A percentile compares a stretch with the other conserved stretches of the same genome.
phyloP scores from a whole-genome alignment of 2,888 invertebrate genomes.

The Cataglyphis rosenhaueri region DNA sequence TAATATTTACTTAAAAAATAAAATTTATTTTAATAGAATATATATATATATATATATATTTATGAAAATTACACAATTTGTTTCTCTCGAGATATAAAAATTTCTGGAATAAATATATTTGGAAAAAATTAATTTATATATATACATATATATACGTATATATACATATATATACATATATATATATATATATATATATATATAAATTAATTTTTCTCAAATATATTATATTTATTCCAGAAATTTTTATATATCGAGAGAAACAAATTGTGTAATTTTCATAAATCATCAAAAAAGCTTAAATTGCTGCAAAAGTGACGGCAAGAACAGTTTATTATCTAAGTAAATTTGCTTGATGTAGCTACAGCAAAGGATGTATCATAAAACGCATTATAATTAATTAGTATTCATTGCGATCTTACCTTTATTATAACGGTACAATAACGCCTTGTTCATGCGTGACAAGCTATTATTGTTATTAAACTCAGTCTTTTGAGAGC shows the following conservation, averaged over 20 bases:
- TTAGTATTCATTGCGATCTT: constrained; percentile 20
- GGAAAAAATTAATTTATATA: neutral
- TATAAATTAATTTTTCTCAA: neutral
- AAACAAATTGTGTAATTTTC: neutral
- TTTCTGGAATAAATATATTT: neutral
- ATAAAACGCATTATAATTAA: constrained; percentile 22
- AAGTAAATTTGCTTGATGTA: neutral
- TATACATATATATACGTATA: neutral
- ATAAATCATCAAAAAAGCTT: neutral
- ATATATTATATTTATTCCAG: neutral
- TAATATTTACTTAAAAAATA: neutral
- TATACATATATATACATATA: no score
- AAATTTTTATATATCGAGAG: neutral
- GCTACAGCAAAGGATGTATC: neutral
- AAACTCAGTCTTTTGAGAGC: constrained; percentile 5
- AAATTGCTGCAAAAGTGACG: neutral
- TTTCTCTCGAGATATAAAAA: neutral
- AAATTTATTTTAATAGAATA: neutral
- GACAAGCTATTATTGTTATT: constrained; percentile 6
- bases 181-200: neutral
- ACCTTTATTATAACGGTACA: neutral
- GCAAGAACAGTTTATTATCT: neutral
- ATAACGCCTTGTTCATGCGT: neutral
- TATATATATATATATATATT: neutral
- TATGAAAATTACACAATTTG: neutral